Percentiles rank a stretch among this genome's conserved stretches.
Conservation (phyloP, 2,797 vertebrate species). For the Galagoides demidoff region DNA sequence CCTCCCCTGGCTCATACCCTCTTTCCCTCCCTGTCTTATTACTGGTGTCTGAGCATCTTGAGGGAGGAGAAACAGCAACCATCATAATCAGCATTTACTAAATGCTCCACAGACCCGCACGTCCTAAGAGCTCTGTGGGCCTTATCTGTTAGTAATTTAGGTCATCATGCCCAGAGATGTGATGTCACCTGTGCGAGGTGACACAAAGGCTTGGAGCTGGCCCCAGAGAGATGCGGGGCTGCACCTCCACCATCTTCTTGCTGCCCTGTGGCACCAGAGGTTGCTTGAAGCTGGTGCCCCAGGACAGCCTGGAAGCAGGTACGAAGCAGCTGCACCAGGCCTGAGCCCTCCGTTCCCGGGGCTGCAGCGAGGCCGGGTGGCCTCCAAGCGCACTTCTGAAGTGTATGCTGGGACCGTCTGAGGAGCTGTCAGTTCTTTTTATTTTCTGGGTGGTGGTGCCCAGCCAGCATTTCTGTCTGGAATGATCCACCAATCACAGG, state of each 20-base stretch:
- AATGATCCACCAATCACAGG: not conserved
- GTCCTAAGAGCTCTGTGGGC: not conserved
- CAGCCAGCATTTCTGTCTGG: not conserved
- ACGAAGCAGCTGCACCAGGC: rapidly evolving
- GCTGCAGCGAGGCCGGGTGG: not conserved
- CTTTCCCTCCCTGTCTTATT: no score
- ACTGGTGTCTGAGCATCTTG: rapidly evolving
- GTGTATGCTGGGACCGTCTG: not conserved
- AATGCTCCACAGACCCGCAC: no score
- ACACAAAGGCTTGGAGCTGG: not conserved
- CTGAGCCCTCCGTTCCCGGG: not conserved
- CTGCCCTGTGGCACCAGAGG: rapidly evolving
- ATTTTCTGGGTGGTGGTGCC: not conserved
- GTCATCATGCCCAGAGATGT: not conserved
- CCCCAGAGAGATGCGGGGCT: not conserved
- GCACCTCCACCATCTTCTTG: not conserved
- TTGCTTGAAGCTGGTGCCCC: not conserved
- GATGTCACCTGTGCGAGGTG: not conserved
- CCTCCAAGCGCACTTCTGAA: not conserved
- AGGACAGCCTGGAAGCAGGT: not conserved
- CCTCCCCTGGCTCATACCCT: not conserved
- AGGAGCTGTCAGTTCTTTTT: not conserved
- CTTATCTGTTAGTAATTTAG: no score
- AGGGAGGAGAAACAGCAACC: not conserved
- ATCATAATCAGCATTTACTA: rapidly evolving